Conservation (phyloP, 2,797 vertebrate genomes). For the Florisuga fusca region DNA sequence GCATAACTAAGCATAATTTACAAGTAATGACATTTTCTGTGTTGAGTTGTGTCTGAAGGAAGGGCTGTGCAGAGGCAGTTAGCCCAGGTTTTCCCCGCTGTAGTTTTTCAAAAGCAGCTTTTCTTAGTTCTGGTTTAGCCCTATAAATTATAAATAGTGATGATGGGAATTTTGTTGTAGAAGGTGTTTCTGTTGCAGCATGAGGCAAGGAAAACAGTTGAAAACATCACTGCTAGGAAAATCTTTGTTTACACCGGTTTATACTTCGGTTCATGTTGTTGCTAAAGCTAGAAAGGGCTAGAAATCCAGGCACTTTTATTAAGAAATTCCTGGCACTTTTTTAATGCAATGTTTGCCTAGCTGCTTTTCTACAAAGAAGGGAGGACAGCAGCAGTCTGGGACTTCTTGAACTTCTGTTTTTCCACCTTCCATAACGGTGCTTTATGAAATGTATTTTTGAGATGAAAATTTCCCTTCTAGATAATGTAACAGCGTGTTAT, state of each 20-base stretch:
- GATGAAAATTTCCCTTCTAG: not conserved
- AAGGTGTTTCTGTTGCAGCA: not conserved
- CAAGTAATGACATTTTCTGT: not conserved
- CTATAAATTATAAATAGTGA: not conserved
- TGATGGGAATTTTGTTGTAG: not conserved
- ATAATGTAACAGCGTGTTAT: not conserved
- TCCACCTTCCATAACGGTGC: not conserved
- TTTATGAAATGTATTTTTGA: not conserved
- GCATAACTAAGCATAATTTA: not conserved
- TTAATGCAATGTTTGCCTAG: not conserved
- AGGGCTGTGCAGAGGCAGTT: not conserved
- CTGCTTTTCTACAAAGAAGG: not conserved
- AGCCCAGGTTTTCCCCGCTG: not conserved
- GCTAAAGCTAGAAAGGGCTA: not conserved
- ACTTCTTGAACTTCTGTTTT: not conserved
- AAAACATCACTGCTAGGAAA: not conserved
- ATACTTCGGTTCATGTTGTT: not conserved
- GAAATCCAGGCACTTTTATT: conserved; percentile 3
- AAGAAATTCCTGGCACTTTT: conserved; percentile 28
- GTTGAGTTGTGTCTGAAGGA: not conserved
- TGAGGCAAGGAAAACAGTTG: not conserved
- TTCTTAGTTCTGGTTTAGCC: not conserved
- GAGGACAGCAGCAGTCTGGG: not conserved
- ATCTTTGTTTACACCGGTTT: not conserved
- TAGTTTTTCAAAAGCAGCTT: not conserved